phyloP scores from a whole-genome alignment of 2,113 vertebrate genomes.

The Brachyistius frenatus region DNA sequence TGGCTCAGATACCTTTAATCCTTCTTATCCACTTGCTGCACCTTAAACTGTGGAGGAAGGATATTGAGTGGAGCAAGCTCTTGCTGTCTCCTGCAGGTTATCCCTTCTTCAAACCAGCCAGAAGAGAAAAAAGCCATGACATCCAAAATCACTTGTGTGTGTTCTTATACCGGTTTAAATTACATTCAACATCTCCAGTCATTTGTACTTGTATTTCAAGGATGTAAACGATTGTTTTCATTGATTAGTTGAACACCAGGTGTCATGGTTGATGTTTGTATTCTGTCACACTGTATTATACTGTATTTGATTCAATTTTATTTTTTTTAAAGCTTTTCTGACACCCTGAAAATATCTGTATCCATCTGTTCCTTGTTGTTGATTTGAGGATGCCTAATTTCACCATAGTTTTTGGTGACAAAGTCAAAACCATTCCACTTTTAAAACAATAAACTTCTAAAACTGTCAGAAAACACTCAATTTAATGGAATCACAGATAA shows the following conservation, averaged over 20 bases:
- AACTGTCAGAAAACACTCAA: no score
- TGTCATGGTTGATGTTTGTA: background rate
- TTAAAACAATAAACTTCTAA: no score
- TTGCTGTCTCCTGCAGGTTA: constrained; percentile 27
- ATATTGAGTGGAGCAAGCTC: constrained; percentile 32
- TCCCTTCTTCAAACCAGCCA: constrained; percentile 24
- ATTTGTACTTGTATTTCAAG: background rate
- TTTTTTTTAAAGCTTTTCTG: background rate
- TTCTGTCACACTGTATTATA: background rate
- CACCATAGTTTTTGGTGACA: no score
- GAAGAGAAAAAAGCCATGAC: constrained; percentile 19
- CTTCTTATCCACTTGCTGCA: constrained; percentile 74
- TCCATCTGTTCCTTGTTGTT: no score
- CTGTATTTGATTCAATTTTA: background rate
- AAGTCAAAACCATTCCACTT: no score
- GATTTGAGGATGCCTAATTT: no score
- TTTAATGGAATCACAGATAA: background rate
- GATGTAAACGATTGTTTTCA: background rate
- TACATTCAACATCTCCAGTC: background rate
- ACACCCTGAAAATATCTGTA: no score
- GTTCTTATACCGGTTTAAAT: background rate
- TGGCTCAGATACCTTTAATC: constrained; percentile 71
- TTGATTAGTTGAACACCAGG: background rate
- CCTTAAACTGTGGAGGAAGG: constrained; percentile 63
- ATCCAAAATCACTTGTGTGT: constrained; percentile 14